Percentiles rank a stretch among this genome's conserved stretches.
phyloP scores from a whole-genome alignment of 2,113 vertebrate genomes.

The Anhinga rufa region DNA sequence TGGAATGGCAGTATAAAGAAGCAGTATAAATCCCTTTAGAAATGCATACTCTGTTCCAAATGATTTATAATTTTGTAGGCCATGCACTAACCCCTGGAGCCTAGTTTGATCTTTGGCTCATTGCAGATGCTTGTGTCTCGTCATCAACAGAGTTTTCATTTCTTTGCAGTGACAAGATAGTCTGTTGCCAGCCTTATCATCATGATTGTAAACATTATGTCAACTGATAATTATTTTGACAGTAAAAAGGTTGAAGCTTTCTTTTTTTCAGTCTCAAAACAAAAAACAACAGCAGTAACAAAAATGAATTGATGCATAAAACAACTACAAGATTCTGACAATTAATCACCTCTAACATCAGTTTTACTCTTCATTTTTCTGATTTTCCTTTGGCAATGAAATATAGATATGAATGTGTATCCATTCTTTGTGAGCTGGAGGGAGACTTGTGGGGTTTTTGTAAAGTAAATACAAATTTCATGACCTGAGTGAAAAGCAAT shows the following conservation, averaged over 20 bases:
- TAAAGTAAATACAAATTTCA: background rate
- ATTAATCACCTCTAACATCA: background rate
- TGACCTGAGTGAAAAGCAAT: background rate
- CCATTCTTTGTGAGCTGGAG: background rate
- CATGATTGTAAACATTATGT: background rate
- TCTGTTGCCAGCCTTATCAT: background rate
- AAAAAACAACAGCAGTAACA: background rate
- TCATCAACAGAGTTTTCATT: background rate
- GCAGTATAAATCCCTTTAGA: background rate
- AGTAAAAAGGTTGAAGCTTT: background rate
- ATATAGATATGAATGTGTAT: background rate
- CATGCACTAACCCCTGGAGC: background rate
- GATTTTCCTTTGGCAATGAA: background rate
- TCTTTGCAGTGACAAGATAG: background rate
- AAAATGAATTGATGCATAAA: accelerated
- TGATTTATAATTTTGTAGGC: background rate
- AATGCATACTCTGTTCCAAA: background rate
- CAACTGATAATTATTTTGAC: background rate
- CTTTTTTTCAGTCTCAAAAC: background rate
- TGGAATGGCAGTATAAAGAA: background rate
- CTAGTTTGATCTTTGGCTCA: background rate
- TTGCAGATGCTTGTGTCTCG: background rate
- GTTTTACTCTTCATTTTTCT: background rate
- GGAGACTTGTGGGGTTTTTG: background rate
- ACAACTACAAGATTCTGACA: accelerated